Evolutionary conservation across 2,888 invertebrate genomes (phyloP), one percentile per base, ranked within the genome.

Genomic region (Asteroscopus sphinx): DNA sequence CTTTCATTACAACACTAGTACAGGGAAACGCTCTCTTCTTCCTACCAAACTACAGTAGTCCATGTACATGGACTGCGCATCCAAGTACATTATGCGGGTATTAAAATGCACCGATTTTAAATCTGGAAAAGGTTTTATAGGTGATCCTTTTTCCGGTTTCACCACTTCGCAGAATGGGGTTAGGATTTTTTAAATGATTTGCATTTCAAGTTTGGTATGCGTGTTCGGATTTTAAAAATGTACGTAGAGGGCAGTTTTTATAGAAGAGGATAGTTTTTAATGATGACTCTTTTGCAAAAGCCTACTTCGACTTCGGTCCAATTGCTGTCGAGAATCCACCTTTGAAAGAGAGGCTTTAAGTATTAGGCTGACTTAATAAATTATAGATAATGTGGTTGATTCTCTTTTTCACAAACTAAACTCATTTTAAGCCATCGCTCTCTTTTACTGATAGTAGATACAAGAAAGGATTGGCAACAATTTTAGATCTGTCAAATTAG

Each of bases 1-100:
- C 85, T 86, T 67, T 87, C 87, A 91, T 91, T 88, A 91, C 86
- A 87, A 81, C 85, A 81, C 76, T 60, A 77, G 80, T 85, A 93
- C 93, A 93, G 76, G 82, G 90, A 91, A 93, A 93, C 74, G 63
- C 74, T 88, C 92, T 89, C 85, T 91, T 86, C 82, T 78, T 79
- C 73, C 68, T 66, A 73, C 78, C 79, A 74, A 83, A 85, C 85
- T 85, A 81, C 79, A 79, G 82, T 78, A 80, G 62, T 68, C 77
- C 77, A 77, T 80, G 82, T 83, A n/a, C n/a, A n/a, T n/a, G n/a
- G n/a, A n/a, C n/a, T n/a, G n/a, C n/a, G 80, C 79, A 79, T 73
- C 53, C 65, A 72, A 56, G 64, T 62, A 71, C 73, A 68, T 73
- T 73, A 76, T 69, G 69, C 73, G 63, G 63, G 72, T 69, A 81